A percentile compares a stretch with the other conserved stretches of the same genome.
These are phyloP conservation scores for Enteromius paludinosus DNA, from an alignment of 2,797 vertebrate species.

Conservation along the genomic window DNA sequence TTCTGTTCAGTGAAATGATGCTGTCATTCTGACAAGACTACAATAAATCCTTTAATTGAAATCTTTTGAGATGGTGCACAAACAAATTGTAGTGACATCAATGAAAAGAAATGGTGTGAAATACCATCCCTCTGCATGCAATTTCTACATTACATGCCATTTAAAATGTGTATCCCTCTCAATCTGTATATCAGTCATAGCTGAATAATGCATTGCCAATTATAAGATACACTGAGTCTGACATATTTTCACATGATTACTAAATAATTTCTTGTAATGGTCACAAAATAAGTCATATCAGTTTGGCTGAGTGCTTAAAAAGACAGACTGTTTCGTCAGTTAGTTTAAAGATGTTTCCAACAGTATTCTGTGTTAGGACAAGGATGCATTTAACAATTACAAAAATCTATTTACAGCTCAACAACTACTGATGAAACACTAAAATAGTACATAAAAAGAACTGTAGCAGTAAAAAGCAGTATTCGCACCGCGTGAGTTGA, in stretches of 20 bases:
- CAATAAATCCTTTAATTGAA: neutral
- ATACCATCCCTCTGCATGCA: neutral
- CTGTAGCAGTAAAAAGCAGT: neutral
- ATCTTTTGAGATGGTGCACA: neutral
- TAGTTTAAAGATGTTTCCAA: neutral
- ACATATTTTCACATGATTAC: neutral
- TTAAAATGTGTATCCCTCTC: neutral
- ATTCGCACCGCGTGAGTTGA: neutral
- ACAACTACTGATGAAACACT: neutral
- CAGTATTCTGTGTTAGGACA: no score
- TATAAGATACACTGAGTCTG: neutral
- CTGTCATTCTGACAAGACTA: neutral
- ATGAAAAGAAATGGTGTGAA: neutral
- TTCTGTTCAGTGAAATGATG: neutral
- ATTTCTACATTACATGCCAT: neutral
- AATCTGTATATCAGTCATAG: neutral
- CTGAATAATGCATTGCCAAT: neutral
- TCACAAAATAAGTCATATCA: neutral
- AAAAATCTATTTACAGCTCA: neutral
- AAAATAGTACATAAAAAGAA: neutral
- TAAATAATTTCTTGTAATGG: neutral
- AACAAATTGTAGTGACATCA: neutral
- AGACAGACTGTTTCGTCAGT: neutral
- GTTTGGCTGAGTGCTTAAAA: no score
- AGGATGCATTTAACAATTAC: neutral